Evolutionary conservation across 2,797 vertebrate species (phyloP), one percentile per base, ranked within the genome.

Genomic region (Cryptoblepharus egeriae): DNA sequence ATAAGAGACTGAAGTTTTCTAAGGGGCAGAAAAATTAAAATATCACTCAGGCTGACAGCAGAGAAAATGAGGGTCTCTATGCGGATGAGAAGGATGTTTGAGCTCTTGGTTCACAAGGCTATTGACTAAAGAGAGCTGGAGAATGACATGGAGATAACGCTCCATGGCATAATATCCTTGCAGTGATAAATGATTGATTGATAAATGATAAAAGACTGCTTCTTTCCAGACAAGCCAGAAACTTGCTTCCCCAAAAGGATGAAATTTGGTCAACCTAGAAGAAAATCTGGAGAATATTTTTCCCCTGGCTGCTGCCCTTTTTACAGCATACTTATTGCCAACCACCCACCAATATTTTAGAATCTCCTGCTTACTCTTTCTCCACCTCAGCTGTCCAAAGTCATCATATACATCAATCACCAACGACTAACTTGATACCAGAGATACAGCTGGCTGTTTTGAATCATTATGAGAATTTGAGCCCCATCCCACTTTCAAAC

Each of bases 21-120:
- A 90, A 91, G 89, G 93, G 91, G 90, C 69, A 93, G 90, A 74
- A 84, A 94, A 93, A 95, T 94, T 93, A 94, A 95, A 94, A 90
- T 95, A 95, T 96, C 94, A 92, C 92, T 95, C 95, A 95, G 94
- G 86, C 1, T 94, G 95, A 95, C 94, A 95, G 94, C 76, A 64
- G n/a, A 82, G 90, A 88, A 95, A 94, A 94, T 86, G 85, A 92
- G 92, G 82, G 79, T 80, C n/a, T 75, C 75, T 20, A 26, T 77
- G 79, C 18, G 16, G 88, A 88, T 1, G 39, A 83, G 88, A 85
- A 85, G 76, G 86, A 61, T 67, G 49, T 73, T 88, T 32, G 85
- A 92, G 91, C 80, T 86, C 90, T 60, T 55, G 61, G 45, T 88
- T 91, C 81, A 77, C 42, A 88, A 80, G 37, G 58, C 52, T 87